phyloP scores from a whole-genome alignment of 2,113 vertebrate genomes.

The Aythya baeri region DNA sequence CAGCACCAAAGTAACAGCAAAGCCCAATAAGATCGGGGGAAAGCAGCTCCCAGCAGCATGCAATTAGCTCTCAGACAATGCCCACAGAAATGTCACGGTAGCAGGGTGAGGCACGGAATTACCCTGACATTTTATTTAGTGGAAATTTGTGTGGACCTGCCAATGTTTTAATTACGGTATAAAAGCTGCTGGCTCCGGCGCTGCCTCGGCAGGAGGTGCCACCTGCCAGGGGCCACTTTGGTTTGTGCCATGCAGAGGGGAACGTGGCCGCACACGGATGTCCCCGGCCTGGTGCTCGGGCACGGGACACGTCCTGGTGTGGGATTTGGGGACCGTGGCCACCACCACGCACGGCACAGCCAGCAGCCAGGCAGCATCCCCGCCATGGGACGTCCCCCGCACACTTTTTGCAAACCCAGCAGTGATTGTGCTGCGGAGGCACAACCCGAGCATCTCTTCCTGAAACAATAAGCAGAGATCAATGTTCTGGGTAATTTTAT shows the following conservation, averaged over 20 bases:
- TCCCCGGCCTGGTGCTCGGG: too few species aligned
- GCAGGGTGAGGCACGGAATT: not conserved
- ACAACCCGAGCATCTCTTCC: not conserved
- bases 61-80: not conserved
- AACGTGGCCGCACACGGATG: fast-evolving
- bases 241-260: fast-evolving
- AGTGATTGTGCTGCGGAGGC: too few species aligned
- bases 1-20: not conserved
- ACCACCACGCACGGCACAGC: fast-evolving
- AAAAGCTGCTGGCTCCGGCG: not conserved
- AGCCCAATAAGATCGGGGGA: not conserved
- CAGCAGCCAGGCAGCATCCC: not conserved
- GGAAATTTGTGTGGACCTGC: not conserved
- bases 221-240: not conserved
- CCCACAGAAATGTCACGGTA: not conserved
- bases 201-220: fast-evolving
- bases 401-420: too few species aligned
- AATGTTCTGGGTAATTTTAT: not conserved
- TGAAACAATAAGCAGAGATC: not conserved
- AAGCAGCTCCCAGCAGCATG: not conserved
- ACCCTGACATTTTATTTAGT: not conserved
- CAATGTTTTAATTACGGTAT: fast-evolving
- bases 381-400: too few species aligned
- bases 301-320: fast-evolving
- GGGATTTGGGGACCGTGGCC: not conserved